phyloP scores from a whole-genome alignment of 2,113 vertebrate species.

The Oxyura jamaicensis region DNA sequence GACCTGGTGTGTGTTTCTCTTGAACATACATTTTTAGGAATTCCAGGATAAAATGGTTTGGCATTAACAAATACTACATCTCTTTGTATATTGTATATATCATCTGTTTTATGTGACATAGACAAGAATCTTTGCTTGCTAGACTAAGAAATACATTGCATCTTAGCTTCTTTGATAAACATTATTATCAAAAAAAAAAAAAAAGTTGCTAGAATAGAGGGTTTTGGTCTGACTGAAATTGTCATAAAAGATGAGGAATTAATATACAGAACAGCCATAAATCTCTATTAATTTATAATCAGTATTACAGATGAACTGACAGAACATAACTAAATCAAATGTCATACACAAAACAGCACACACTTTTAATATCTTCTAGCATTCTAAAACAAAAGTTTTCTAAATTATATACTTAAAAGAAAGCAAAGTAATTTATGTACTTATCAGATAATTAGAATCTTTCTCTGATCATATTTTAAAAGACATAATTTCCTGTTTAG shows the following conservation, averaged over 20 bases:
- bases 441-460: neutral
- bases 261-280: neutral
- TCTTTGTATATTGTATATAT: neutral
- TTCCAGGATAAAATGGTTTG: neutral
- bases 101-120: neutral
- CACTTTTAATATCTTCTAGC: neutral
- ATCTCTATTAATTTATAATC: neutral
- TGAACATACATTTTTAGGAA: neutral
- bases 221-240: neutral
- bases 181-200: neutral
- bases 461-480: neutral
- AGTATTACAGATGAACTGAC: neutral
- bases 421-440: neutral
- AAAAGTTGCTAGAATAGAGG: neutral
- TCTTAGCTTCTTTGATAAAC: neutral
- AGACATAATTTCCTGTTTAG: neutral
- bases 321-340: neutral
- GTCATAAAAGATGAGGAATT: neutral
- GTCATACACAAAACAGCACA: neutral
- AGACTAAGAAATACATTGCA: neutral
- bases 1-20: neutral
- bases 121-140: neutral
- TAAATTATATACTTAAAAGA: neutral
- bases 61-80: neutral
- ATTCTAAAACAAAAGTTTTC: neutral